Evolutionary conservation across 35 echinoderm and acorn worm genomes (phyloP), one percentile per base, ranked within the genome.

Genomic region (Ophioderma brevispina): DNA sequence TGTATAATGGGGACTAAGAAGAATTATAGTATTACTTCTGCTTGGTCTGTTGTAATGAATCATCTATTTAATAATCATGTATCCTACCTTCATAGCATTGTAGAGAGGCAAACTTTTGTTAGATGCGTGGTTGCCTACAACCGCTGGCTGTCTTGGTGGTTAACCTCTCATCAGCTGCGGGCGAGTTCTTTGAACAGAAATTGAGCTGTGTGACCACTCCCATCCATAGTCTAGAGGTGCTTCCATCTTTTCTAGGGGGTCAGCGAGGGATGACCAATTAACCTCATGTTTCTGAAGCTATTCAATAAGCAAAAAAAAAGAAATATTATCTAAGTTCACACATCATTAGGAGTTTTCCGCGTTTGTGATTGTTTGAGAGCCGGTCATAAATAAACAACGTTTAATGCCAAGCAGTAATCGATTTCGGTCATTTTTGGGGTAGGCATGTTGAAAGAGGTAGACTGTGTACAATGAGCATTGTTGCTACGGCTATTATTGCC

Each of bases 121-220:
- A 98, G 80, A 41, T 39, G 89, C 25, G 39, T 98, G 55, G 92
- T 77, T 14, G 87, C 64, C 82, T 92, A 98, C 87, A 13, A 98
- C 90, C 0, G 38, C 37, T 78, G 96, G 92, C 39, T 94, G 96
- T 1, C 86, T 63, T 92, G 31, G 33, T 98, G 92, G 80, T 92
- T 79, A 21, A 89, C 92, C 18, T 92, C 82, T n/a, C 96, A n/a
- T 86, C 1, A 98, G 82, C 30, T 89, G 38, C 17, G 88, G 89
- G 39, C 78, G 90, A 42, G n/a, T 98, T 94, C 78, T 87, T 85
- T n/a, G n/a, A 17, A 98, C 96, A 28, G 88, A 80, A n/a, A 35
- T 94, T 98, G 17, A 98, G 88, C 40, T 98, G 96, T 36, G 39
- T 89, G 50, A 98, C 85, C 11, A 94, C 90, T 38, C 92, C 96